Percentiles rank a stretch among this genome's conserved stretches.
Conservation (phyloP, 2,113 vertebrate genomes). For the Laticauda colubrina region DNA sequence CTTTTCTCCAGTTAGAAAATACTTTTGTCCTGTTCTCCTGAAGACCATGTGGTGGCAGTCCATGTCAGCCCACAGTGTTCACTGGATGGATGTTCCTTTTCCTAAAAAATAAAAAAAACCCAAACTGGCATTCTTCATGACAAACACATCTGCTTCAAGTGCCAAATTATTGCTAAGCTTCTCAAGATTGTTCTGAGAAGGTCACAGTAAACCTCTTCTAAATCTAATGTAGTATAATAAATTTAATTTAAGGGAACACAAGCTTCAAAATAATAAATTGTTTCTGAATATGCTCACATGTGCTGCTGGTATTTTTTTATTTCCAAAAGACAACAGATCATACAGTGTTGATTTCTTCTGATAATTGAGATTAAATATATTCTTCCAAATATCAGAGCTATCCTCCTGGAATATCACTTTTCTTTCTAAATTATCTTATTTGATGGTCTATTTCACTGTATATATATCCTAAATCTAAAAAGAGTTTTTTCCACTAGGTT, state of each 20-base stretch:
- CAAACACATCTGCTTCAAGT: constrained; percentile 16
- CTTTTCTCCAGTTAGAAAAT: fast-evolving
- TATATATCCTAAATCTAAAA: neutral
- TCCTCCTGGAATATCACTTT: neutral
- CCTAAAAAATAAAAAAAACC: constrained; percentile 2
- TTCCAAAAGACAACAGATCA: neutral
- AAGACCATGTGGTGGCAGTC: constrained; percentile 72
- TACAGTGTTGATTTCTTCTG: neutral
- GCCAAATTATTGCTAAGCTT: constrained; percentile 1
- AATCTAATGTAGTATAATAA: neutral
- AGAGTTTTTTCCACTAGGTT: neutral
- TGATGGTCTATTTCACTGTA: neutral
- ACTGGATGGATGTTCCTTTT: neutral
- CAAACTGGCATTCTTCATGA: constrained; percentile 7
- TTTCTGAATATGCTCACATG: neutral
- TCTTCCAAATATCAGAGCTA: neutral
- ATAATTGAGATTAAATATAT: constrained; percentile 7
- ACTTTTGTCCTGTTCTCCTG: constrained; percentile 49
- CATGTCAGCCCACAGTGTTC: constrained; percentile 50
- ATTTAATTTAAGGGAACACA: constrained; percentile 14
- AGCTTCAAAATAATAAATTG: constrained; percentile 11
- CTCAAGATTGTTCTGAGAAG: neutral
- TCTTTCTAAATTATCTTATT: neutral
- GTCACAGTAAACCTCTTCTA: neutral
- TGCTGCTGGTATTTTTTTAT: neutral